These are phyloP conservation scores for Bos javanicus DNA, from an alignment of 2,113 vertebrate species.

Conservation along the genomic window DNA sequence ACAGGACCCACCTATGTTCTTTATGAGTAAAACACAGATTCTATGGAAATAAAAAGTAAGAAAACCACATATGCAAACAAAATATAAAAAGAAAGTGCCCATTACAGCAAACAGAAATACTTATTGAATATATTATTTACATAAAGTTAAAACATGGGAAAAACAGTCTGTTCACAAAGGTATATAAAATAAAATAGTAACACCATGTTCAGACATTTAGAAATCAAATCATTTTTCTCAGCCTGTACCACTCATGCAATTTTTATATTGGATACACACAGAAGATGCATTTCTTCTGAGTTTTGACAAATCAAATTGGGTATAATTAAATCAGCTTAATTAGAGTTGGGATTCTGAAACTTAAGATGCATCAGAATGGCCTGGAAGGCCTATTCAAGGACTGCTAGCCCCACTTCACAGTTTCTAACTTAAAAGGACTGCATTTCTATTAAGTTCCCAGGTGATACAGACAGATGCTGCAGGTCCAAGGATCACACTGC, in stretches of 20 bases:
- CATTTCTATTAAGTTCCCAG: background rate
- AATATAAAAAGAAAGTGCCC: background rate
- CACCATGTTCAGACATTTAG: background rate
- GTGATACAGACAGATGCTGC: background rate
- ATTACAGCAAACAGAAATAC: slow-evolving; percentile 15
- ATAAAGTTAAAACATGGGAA: background rate
- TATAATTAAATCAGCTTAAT: slow-evolving; percentile 27
- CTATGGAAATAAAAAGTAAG: slow-evolving; percentile 11
- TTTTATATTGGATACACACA: slow-evolving; percentile 8
- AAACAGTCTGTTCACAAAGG: background rate
- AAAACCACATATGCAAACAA: background rate
- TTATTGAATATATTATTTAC: slow-evolving; percentile 20
- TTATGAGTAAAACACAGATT: slow-evolving; percentile 12
- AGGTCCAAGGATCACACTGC: background rate
- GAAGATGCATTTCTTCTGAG: background rate
- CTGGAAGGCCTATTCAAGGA: background rate
- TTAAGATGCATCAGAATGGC: background rate
- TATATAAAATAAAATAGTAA: background rate
- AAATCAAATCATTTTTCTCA: background rate
- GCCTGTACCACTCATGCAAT: background rate
- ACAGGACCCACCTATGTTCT: background rate
- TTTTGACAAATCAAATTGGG: background rate
- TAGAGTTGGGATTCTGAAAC: background rate
- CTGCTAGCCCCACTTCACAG: background rate
- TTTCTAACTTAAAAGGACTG: background rate